Base-by-base conservation (phyloP, 2,797 vertebrate genomes). In the Pangasius djambal region DNA sequence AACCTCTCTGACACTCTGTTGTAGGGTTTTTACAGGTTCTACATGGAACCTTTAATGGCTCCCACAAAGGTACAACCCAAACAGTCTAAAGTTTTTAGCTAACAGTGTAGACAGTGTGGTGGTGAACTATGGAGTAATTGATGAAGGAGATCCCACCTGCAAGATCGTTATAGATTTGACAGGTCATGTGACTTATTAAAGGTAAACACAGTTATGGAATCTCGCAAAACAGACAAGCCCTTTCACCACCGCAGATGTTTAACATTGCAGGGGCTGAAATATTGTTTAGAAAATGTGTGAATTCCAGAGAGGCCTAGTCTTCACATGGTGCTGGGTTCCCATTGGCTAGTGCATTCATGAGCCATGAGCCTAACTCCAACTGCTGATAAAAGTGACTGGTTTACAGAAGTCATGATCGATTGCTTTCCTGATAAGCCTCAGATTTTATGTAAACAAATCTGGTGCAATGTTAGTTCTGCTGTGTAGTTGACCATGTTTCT, bases 201-300 rank as follows among this genome's bases (percentile, higher is more conserved):
- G 37, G 63, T 50, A n/a, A 67, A 84, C 55, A 75, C 10, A 16
- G 65, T n/a, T 50, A 65, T 37, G n/a, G 37, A 83, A 28, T 31
- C 40, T 55, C 61, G 77, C 18, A 50, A 48, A 63, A 61, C 87
- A 79, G 13, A 74, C 57, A 72, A 40, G 34, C 48, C 25, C 75
- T 86, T 90, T 70, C 86, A 70, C 37, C 88, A 77, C 72, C 52
- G 37, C 87, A 91, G 90, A 89, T 85, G 83, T 88, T 89, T 85
- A 84, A 67, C 86, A 75, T 72, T 40, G 61, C 37, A 65, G 25
- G 40, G 48, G 77, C n/a, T 85, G 85, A 90, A 91, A 90, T 88
- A 48, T 83, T 65, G 83, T 89, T 91, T 88, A 78, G 70, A 78
- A 86, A 86, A 83, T 28, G 31, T 67, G 28, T 10, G 40, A 28